A percentile compares a stretch with the other conserved stretches of the same genome.
Evolutionary conservation across 2,888 invertebrate species (phyloP).

Genomic region (Tribolium freemani): DNA sequence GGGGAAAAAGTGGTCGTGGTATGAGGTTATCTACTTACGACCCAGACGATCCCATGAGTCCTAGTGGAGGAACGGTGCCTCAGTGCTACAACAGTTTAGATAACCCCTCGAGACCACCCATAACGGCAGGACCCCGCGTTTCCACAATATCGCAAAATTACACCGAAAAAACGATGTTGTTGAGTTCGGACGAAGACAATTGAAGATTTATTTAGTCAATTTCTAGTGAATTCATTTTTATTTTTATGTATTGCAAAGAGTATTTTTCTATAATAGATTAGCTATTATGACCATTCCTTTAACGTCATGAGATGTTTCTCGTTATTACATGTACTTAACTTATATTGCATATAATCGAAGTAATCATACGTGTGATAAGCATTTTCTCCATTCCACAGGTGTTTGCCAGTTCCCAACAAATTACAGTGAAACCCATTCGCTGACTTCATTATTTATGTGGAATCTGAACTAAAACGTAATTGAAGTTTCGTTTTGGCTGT

Average conservation of each 20-base stretch:
- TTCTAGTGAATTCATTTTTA: slow-evolving; percentile 5
- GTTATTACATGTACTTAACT: slow-evolving; percentile 34
- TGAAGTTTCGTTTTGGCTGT: background rate
- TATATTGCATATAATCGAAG: slow-evolving; percentile 30
- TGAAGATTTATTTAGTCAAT: slow-evolving; percentile 47
- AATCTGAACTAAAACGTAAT: background rate
- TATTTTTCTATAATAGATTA: slow-evolving; percentile 44
- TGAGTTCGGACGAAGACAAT: slow-evolving; percentile 93
- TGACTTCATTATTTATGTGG: no score
- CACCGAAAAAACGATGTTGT: slow-evolving; percentile 95
- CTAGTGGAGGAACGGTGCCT: slow-evolving; percentile 64
- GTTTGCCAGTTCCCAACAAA: background rate
- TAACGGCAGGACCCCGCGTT: slow-evolving; percentile 76
- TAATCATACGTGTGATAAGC: slow-evolving; percentile 20
- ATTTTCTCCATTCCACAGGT: background rate
- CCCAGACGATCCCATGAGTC: slow-evolving; percentile 75
- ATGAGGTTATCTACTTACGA: slow-evolving; percentile 78
- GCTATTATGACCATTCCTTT: slow-evolving; percentile 30
- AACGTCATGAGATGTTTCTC: slow-evolving; percentile 18
- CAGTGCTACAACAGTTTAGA: slow-evolving; percentile 63
- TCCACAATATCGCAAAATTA: slow-evolving; percentile 88
- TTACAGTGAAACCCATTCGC: no score
- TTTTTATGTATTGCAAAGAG: slow-evolving; percentile 16
- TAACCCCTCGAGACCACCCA: slow-evolving; percentile 58
- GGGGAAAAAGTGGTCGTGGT: slow-evolving; percentile 77